phyloP scores from a whole-genome alignment of 2,113 vertebrate species.

The Sinocyclocheilus anshuiensis region DNA sequence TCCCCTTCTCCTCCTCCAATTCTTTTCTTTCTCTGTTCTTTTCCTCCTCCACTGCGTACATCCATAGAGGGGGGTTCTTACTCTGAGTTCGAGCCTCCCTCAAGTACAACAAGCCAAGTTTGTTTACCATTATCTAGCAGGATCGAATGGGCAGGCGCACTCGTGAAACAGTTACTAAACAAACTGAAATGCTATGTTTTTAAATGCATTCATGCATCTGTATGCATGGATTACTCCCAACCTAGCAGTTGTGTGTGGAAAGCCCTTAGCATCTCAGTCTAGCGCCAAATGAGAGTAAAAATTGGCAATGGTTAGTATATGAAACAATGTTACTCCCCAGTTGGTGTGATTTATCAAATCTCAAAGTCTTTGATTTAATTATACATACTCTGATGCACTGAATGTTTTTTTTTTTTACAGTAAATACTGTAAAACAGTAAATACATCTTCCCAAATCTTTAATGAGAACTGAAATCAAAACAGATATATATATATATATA shows the following conservation, averaged over 20 bases:
- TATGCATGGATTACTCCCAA: too few species aligned
- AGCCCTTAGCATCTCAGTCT: background rate
- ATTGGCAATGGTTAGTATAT: background rate
- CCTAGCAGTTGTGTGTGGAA: too few species aligned
- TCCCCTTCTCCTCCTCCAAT: background rate
- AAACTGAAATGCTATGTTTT: background rate
- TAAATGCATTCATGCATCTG: background rate
- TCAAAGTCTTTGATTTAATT: background rate
- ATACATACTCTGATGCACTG: background rate
- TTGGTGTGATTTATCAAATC: background rate
- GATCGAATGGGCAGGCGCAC: too few species aligned
- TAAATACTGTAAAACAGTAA: too few species aligned
- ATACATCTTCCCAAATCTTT: background rate
- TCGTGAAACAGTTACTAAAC: background rate
- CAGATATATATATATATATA: too few species aligned
- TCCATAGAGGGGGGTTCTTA: too few species aligned
- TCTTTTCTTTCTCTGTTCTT: background rate
- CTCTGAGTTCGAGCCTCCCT: too few species aligned
- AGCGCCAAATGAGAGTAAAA: background rate
- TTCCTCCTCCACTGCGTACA: too few species aligned
- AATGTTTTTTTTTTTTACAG: too few species aligned
- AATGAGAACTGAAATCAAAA: background rate
- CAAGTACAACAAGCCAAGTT: background rate
- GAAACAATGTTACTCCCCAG: background rate
- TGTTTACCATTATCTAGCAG: background rate